These are phyloP conservation scores for Sebastes taczanowskii DNA, from an alignment of 2,797 vertebrate species.

Conservation along the genomic window DNA sequence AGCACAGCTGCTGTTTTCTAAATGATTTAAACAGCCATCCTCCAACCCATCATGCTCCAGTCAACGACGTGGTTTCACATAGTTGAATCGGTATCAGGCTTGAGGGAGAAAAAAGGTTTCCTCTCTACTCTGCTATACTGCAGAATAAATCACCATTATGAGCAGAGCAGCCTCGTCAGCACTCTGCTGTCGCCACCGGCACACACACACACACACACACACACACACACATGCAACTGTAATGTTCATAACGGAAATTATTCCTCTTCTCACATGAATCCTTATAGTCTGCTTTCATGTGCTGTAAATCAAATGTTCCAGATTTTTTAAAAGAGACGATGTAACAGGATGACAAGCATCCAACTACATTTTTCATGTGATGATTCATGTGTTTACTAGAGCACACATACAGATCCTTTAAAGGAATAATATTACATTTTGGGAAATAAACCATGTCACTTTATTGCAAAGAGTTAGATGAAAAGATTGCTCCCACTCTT, in stretches of 20 bases:
- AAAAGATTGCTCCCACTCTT: neutral
- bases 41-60: neutral
- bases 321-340: neutral
- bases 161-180: slow-evolving; percentile 13
- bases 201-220: too few relatives aligned
- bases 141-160: slow-evolving; percentile 1
- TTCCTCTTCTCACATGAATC: slow-evolving; percentile 9
- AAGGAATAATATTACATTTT: neutral
- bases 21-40: neutral
- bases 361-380: neutral
- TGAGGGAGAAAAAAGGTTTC: neutral
- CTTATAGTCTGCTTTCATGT: neutral
- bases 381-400: neutral
- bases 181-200: neutral
- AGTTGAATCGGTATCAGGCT: neutral
- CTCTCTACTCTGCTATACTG: neutral
- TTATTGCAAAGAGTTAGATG: too few relatives aligned
- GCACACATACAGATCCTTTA: neutral
- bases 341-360: neutral
- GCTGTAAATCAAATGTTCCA: neutral
- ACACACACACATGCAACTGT: neutral
- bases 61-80: neutral
- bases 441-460: neutral
- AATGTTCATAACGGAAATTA: neutral
- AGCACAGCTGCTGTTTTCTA: neutral